These are phyloP conservation scores for Automeris io DNA, from an alignment of 2,888 invertebrate species.

Conservation along the genomic window DNA sequence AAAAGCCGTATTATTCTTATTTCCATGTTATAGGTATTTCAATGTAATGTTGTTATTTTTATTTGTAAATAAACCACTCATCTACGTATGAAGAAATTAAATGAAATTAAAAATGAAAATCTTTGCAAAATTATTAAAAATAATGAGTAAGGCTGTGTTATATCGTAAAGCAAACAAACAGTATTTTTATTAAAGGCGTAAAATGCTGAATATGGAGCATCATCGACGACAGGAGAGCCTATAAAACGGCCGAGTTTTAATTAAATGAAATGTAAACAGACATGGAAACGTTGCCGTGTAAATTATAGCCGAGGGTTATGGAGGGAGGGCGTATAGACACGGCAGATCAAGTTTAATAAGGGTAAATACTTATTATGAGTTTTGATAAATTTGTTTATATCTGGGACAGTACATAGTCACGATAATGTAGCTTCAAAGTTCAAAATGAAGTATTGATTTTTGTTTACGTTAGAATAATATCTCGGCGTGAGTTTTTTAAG, in stretches of 20 bases:
- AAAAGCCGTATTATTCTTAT: no score
- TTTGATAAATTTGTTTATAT: background rate
- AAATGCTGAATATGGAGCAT: conserved; percentile 24
- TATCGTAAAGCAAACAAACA: conserved; percentile 1
- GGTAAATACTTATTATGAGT: background rate
- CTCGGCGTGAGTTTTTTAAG: no score
- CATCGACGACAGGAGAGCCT: conserved; percentile 23
- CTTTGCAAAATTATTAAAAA: no score
- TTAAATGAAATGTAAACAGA: conserved; percentile 58
- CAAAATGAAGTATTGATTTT: no score
- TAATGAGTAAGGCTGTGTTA: no score
- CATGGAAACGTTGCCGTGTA: conserved; percentile 30
- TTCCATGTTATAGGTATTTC: no score
- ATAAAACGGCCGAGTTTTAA: conserved; percentile 46
- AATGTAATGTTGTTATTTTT: no score
- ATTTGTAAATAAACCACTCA: no score
- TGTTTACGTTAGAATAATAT: no score
- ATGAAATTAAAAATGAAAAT: no score
- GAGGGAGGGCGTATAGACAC: conserved; percentile 22
- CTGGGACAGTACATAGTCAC: background rate
- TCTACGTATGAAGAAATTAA: no score
- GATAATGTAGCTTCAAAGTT: background rate
- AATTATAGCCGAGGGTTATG: conserved; percentile 35
- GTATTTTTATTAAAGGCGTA: conserved; percentile 18
- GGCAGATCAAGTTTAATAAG: conserved; percentile 20